Evolutionary conservation across 2,797 vertebrate genomes (phyloP).

Genomic region (Cuniculus paca): DNA sequence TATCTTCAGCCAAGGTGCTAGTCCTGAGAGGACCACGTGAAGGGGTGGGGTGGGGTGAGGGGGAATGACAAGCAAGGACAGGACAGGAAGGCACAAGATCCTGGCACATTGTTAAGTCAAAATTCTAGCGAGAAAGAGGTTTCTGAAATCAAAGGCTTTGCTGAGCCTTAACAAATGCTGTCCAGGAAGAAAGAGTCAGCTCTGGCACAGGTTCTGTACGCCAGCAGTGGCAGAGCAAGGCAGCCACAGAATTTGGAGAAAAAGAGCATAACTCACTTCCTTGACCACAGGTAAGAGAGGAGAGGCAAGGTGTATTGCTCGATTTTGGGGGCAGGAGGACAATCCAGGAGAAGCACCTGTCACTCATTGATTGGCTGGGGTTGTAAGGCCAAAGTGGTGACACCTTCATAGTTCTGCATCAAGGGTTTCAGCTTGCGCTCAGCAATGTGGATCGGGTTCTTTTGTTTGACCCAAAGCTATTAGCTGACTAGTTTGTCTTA

Average conservation of each 20-base stretch:
- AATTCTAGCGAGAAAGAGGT: neutral
- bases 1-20: slow-evolving; percentile 8
- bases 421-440: neutral
- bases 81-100: neutral
- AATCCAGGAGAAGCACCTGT: neutral
- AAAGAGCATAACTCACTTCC: neutral
- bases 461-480: neutral
- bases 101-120: neutral
- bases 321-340: neutral
- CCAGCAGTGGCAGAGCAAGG: neutral
- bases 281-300: neutral
- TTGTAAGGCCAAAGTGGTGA: neutral
- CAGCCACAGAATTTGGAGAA: neutral
- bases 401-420: neutral
- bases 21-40: neutral
- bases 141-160: neutral
- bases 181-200: neutral
- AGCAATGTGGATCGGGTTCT: neutral
- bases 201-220: neutral
- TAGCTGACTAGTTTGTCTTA: neutral
- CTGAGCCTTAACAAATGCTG: neutral
- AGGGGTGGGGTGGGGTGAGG: neutral
- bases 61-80: neutral
- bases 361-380: too few relatives aligned
- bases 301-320: neutral